Percentiles rank a stretch among this genome's conserved stretches.
Evolutionary conservation across 2,797 vertebrate species (phyloP).

Genomic region (Percopsis omiscomaycus): DNA sequence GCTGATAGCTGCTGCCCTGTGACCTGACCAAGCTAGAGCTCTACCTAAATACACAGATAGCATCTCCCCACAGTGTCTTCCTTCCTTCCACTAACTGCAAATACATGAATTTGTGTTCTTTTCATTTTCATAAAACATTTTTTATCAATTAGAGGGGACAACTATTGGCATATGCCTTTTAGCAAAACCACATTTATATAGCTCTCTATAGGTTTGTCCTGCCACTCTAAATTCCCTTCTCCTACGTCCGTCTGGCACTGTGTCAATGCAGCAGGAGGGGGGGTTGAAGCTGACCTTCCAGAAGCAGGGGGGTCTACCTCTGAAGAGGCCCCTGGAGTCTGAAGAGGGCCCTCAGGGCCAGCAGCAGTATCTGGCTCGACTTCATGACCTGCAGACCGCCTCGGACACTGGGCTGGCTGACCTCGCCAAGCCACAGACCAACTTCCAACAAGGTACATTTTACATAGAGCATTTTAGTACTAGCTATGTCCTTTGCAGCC

Average conservation of each 20-base stretch:
- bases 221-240: neutral
- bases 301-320: constrained; percentile 92
- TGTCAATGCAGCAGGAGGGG: constrained; percentile 86
- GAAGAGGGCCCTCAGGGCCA: constrained; percentile 89
- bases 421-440: constrained; percentile 85
- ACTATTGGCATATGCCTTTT: too few relatives aligned
- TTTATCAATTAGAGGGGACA: too few relatives aligned
- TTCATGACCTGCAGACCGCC: constrained; percentile 91
- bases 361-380: constrained; percentile 92
- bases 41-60: constrained; percentile 31
- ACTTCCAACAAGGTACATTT: constrained; percentile 80
- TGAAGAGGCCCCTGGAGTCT: constrained; percentile 88
- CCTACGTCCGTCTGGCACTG: constrained; percentile 24
- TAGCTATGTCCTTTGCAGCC: constrained; percentile 10
- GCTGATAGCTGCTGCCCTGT: constrained; percentile 46
- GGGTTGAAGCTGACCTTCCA: constrained; percentile 99
- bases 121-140: neutral
- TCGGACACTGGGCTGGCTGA: constrained; percentile 89
- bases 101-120: constrained; percentile 13
- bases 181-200: neutral
- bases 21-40: constrained; percentile 22
- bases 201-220: neutral
- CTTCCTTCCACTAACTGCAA: constrained; percentile 56
- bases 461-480: neutral
- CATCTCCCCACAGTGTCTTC: constrained; percentile 46